A percentile compares a stretch with the other conserved stretches of the same genome.
Evolutionary conservation across 1,140 invertebrate genomes (phyloP).

Genomic region (Anagrus nilaparvatae): DNA sequence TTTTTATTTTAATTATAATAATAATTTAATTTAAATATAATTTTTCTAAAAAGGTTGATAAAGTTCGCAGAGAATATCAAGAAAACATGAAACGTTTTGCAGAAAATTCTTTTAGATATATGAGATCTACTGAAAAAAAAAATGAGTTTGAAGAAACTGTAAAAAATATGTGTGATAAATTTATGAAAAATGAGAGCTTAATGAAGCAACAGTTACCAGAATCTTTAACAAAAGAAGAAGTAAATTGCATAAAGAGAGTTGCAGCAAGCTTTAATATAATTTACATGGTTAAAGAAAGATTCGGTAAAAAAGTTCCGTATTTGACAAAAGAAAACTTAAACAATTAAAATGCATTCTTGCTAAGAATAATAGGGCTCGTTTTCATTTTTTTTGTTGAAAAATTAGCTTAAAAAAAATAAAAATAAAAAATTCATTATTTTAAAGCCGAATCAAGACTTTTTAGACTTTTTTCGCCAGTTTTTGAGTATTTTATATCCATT

Average conservation of each 20-base stretch:
- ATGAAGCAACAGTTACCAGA: conserved; percentile 7
- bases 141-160: conserved; percentile 9
- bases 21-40: conserved; percentile 19
- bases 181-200: conserved; percentile 4
- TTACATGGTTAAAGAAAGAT: conserved; percentile 1
- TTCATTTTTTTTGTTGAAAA: no score
- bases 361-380: no score
- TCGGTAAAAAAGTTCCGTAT: conserved; percentile 2
- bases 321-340: conserved; percentile 7
- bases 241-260: conserved; percentile 5
- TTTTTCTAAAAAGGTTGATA: conserved; percentile 8
- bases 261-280: conserved; percentile 7
- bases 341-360: no score
- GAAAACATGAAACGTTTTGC: conserved; percentile 10
- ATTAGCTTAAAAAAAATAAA: no score
- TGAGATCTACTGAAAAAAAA: neutral
- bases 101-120: conserved; percentile 12
- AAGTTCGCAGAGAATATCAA: conserved; percentile 1
- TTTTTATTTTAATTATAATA: neutral
- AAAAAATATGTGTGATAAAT: conserved; percentile 7
- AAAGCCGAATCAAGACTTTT: no score
- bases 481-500: no score
- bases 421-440: no score
- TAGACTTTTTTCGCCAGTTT: no score
- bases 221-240: conserved; percentile 10